phyloP scores from a whole-genome alignment of 2,888 invertebrate species.

The Eupithecia centaureata region DNA sequence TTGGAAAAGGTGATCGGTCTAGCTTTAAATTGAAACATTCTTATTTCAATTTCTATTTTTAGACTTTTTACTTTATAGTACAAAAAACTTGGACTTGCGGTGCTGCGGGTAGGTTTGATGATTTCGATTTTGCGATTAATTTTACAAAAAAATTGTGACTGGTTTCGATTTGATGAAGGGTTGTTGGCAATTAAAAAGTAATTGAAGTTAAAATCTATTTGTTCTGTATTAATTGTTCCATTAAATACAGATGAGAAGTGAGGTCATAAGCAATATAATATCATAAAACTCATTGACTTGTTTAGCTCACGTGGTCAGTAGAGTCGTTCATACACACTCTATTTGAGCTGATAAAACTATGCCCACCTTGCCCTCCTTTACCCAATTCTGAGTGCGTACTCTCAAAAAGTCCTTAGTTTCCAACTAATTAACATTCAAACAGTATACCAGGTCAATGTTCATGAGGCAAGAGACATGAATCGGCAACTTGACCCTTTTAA shows the following conservation, averaged over 20 bases:
- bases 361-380: background rate
- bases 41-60: background rate
- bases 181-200: too few relatives aligned
- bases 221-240: too few relatives aligned
- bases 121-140: too few relatives aligned
- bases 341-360: too few relatives aligned
- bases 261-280: background rate
- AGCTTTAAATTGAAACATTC: background rate
- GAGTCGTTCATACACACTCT: too few relatives aligned
- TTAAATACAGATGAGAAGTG: too few relatives aligned
- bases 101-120: too few relatives aligned
- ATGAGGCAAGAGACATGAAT: slow-evolving; percentile 51
- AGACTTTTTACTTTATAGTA: too few relatives aligned
- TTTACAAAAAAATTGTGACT: too few relatives aligned
- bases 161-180: too few relatives aligned
- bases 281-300: background rate
- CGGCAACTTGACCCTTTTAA: slow-evolving; percentile 39
- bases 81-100: too few relatives aligned
- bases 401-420: slow-evolving; percentile 26
- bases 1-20: background rate
- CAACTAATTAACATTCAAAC: slow-evolving; percentile 61
- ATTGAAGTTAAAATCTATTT: too few relatives aligned
- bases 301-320: background rate
- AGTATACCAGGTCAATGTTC: slow-evolving; percentile 65
- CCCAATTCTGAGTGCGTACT: background rate